Base-by-base conservation (phyloP, 2,797 vertebrate genomes). In the Acrossocheilus fasciatus region DNA sequence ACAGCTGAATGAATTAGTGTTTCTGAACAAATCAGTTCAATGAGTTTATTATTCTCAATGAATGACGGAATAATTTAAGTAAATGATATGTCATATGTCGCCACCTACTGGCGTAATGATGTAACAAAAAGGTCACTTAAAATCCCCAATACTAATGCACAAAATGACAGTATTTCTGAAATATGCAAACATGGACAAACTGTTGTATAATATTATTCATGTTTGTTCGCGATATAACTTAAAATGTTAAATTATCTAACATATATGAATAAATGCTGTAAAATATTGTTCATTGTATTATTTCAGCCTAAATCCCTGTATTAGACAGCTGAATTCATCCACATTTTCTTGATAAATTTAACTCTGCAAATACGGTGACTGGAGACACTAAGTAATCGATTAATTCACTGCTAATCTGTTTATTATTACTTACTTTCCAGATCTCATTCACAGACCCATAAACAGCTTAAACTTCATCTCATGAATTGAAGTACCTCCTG, bases 381-480 rank as follows among this genome's bases (percentile, higher is more conserved):
- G 14, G 68, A 76, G 59, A 68, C 45, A 76, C 41, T 20, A 50
- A 52, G 20, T 30, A 62, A 62, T 83, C 11, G 0, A 74, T 43
- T 30, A 57, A 83, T 83, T 74, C 30, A 52, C 59, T 26, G 59
- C 20, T 52, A 84, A 68, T 72, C 34, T 82, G 23, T 57, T 69
- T 57, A 39, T 82, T 70, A 8, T 70, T 52, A 52, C 34, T 76
- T 45, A 62, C 69, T 73, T 76, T 52, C 43, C 20, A 76, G 26
- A 18, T 39, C 64, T 15, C 41, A 50, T 20, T 39, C 47, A 66
- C 15, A 84, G 83, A 47, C 36, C 9, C 17, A 64, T 54, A 52
- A 43, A 81, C 39, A 76, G 23, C 34, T 66, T 74, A 75, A 81
- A 75, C 57, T 59, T 57, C 11, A 6, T 66, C 36, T 20, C 62